Percentiles rank a stretch among this genome's conserved stretches.
These are phyloP conservation scores for Odontesthes bonariensis DNA, from an alignment of 2,113 vertebrate genomes.

Conservation along the genomic window DNA sequence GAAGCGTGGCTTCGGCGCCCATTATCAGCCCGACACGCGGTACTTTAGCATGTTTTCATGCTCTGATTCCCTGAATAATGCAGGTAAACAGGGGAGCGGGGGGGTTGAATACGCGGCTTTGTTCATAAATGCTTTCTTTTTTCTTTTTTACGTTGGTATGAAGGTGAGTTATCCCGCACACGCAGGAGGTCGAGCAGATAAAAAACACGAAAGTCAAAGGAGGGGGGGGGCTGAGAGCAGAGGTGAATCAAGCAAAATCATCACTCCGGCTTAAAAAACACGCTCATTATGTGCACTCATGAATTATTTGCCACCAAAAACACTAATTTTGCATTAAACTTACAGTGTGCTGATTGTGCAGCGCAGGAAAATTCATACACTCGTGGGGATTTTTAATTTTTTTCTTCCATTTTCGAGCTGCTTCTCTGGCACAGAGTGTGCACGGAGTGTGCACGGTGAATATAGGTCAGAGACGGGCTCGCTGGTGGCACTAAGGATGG, in stretches of 20 bases:
- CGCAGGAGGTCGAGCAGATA: not conserved
- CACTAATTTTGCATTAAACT: constrained; percentile 87
- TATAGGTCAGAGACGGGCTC: constrained; percentile 83
- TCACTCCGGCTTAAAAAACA: constrained; percentile 79
- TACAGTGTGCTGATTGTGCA: constrained; percentile 83
- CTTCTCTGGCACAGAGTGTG: constrained; percentile 64
- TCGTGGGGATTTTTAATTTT: constrained; percentile 70
- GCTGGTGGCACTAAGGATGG: constrained; percentile 76
- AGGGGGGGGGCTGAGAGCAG: constrained; percentile 23
- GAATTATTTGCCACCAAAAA: constrained; percentile 86
- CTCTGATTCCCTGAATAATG: constrained; percentile 76
- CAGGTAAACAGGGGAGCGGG: constrained; percentile 28
- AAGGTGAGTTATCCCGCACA: not conserved
- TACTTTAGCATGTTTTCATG: constrained; percentile 70
- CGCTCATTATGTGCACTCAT: constrained; percentile 79
- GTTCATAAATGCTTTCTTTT: not conserved
- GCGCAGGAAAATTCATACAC: constrained; percentile 85
- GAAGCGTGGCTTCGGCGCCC: constrained; percentile 1
- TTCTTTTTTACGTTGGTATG: not conserved
- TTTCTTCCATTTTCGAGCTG: constrained; percentile 72
- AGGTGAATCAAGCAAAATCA: constrained; percentile 76
- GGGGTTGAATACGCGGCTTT: constrained; percentile 5
- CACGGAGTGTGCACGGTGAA: constrained; percentile 57
- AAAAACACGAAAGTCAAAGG: constrained; percentile 22
- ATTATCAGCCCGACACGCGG: constrained; percentile 59